Evolutionary conservation across 2,888 invertebrate genomes (phyloP).

Genomic region (Acronicta psi): DNA sequence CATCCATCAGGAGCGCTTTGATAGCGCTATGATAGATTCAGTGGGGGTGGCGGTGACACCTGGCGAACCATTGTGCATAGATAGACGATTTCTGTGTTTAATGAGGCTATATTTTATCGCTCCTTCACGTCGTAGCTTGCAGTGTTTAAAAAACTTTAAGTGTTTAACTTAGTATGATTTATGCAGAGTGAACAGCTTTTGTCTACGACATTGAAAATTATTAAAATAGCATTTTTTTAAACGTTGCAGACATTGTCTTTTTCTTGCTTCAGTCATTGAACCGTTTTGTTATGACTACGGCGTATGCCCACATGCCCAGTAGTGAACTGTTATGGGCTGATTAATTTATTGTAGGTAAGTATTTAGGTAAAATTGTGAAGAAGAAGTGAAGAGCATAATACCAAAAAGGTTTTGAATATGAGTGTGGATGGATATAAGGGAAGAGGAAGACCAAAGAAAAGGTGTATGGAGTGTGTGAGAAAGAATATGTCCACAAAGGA

Average conservation of each 20-base stretch:
- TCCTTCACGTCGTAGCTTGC: constrained; percentile 42
- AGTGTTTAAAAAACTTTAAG: constrained; percentile 44
- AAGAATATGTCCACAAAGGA: no score
- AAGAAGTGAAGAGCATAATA: no score
- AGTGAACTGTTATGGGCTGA: no score
- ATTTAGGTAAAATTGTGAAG: no score
- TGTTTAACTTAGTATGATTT: constrained; percentile 41
- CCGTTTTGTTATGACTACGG: neutral
- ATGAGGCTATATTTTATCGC: constrained; percentile 69
- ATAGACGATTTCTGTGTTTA: constrained; percentile 57
- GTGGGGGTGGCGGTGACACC: constrained; percentile 61
- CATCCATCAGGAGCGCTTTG: constrained; percentile 50
- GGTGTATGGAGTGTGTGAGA: no score
- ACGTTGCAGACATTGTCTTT: neutral
- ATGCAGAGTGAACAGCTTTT: constrained; percentile 15
- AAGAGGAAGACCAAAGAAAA: no score
- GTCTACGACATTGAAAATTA: neutral
- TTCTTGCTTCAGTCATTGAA: no score
- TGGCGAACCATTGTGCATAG: constrained; percentile 57
- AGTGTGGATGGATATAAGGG: no score
- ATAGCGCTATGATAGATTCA: constrained; percentile 67
- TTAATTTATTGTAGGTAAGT: no score
- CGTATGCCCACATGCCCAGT: no score
- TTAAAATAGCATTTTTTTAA: neutral
- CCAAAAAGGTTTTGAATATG: no score